Evolutionary conservation across 1,140 invertebrate species (phyloP), one percentile per base, ranked within the genome.

Genomic region (Drosophila obscura): DNA sequence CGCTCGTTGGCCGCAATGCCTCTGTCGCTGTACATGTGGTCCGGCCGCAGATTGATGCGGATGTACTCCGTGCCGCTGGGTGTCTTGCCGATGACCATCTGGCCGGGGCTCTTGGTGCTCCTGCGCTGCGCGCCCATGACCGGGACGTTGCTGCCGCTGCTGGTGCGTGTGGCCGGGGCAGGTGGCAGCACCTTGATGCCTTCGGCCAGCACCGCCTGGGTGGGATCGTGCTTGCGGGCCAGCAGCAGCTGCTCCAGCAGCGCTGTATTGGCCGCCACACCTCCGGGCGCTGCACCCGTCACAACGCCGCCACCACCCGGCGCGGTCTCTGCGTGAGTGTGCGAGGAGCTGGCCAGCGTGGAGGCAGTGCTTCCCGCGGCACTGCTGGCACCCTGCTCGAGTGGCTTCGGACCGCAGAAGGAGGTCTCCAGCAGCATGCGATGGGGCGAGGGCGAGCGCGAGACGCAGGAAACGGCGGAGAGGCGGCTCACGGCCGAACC

Each of bases 371-470:
- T 82, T 2, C 15, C 71, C 2, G 55, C 48, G 0, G 67, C 75
- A n/a, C 59, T 51, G 1, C 49, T 41, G 0, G 22, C 69, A 26
- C 93, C 93, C 31, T 91, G 92, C 69, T 94, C 93, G n/a, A 94
- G 92, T 0, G 95, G 95, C 79, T 96, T 96, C 51, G 95, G 95
- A 0, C 97, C 97, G 84, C 96, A 97, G 90, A 97, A 97, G 0
- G 96, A 97, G 0, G 96, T 97, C 92, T 97, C 96, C 19, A 97
- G 93, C 19, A 97, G 92, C 94, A 97, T 97, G 92, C 96, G 96
- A 92, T 97, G 96, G 5, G 97, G 97, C 28, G 96, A 97, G 0
- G 96, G 96, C 7, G 96, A 97, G 57, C 96, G 94, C 7, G 93
- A 94, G 6, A 93, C 93, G 0, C 94, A 95, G 1, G 95, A 96